Conservation (phyloP, 2,888 invertebrate genomes). For the Zhuqinia jingwanae region DNA sequence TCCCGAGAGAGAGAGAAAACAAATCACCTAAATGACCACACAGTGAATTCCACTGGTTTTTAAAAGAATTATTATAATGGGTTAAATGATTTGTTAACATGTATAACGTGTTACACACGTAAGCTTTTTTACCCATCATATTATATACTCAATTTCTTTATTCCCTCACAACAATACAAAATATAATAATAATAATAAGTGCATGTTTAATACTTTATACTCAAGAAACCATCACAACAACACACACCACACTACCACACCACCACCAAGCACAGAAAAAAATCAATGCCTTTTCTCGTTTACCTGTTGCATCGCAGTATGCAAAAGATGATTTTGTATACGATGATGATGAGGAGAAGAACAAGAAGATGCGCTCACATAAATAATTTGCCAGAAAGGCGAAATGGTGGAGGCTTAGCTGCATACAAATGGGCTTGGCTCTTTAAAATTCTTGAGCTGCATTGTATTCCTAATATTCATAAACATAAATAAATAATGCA, state of each 20-base stretch:
- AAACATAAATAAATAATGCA: neutral
- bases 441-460: constrained; percentile 48
- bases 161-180: neutral
- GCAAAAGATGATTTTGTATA: neutral
- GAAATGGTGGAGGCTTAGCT: constrained; percentile 43
- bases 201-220: neutral
- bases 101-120: constrained; percentile 44
- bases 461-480: constrained; percentile 11
- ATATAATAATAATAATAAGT: neutral
- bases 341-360: constrained; percentile 10
- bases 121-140: neutral
- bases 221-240: neutral
- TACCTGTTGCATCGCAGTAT: neutral
- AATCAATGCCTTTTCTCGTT: neutral
- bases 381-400: constrained; percentile 62
- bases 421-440: constrained; percentile 63
- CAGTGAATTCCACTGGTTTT: constrained; percentile 11
- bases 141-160: constrained; percentile 4
- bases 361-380: constrained; percentile 45
- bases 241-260: neutral
- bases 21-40: neutral
- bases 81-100: constrained; percentile 60
- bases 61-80: constrained; percentile 30
- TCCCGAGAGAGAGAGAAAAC: neutral
- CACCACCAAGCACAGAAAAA: neutral